phyloP scores from a whole-genome alignment of 2,113 vertebrate species.

The Meleagris gallopavo region DNA sequence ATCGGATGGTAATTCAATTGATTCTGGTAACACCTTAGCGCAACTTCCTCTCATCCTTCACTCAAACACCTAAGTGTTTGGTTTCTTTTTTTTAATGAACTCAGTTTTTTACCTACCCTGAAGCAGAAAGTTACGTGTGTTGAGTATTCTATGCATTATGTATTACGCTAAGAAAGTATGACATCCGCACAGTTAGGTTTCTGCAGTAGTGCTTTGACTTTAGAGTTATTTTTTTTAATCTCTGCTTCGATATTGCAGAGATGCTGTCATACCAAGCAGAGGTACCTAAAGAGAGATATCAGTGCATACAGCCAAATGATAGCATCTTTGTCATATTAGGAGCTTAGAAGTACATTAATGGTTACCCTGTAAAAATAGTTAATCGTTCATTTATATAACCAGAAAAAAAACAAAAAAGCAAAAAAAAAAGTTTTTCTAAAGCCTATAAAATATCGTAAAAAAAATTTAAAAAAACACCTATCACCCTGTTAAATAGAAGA shows the following conservation, averaged over 20 bases:
- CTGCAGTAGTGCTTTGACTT: not conserved
- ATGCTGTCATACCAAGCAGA: not conserved
- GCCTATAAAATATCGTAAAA: not conserved
- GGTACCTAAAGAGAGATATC: not conserved
- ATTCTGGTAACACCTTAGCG: not conserved
- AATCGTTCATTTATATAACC: not conserved
- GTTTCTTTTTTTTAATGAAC: not conserved
- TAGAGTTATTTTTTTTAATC: not conserved
- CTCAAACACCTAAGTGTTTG: not conserved
- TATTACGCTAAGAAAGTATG: not conserved
- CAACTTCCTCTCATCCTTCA: not conserved
- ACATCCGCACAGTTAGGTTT: not conserved
- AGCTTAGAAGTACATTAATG: not conserved
- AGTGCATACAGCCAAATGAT: not conserved
- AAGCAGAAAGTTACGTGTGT: not conserved
- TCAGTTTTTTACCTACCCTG: not conserved
- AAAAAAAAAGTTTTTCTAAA: not conserved
- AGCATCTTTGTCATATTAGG: not conserved
- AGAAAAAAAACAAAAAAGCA: not conserved
- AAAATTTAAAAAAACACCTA: not conserved
- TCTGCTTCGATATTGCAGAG: not conserved
- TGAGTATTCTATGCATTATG: not conserved
- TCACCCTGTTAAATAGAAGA: not conserved
- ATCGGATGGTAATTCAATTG: not conserved
- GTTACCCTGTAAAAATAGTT: not conserved